phyloP scores from a whole-genome alignment of 2,797 vertebrate species.

The Falco cherrug region DNA sequence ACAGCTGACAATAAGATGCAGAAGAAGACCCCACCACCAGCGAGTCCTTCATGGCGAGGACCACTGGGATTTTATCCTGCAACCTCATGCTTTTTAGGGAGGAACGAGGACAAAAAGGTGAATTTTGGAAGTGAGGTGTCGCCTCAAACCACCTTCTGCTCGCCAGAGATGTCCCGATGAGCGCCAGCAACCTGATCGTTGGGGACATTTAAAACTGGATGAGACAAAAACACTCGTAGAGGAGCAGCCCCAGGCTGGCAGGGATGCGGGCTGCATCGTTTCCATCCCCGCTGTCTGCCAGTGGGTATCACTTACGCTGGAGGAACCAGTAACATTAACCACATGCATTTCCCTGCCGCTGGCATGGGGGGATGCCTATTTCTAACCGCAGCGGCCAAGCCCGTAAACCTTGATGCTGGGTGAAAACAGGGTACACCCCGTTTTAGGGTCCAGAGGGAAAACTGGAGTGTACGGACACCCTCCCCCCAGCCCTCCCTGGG shows the following conservation, averaged over 20 bases:
- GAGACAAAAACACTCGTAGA: slow-evolving; percentile 47
- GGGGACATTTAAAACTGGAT: slow-evolving; percentile 8
- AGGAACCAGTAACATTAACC: slow-evolving; percentile 51
- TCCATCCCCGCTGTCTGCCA: slow-evolving; percentile 28
- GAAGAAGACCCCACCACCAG: not conserved
- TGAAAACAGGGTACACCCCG: fast-evolving
- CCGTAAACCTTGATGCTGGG: not conserved
- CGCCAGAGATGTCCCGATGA: not conserved
- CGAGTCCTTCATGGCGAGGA: not conserved
- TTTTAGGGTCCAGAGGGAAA: not conserved
- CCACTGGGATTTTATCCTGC: fast-evolving
- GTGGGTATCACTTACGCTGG: slow-evolving; percentile 26
- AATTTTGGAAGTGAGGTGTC: not conserved
- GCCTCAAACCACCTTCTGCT: not conserved
- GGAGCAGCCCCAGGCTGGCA: slow-evolving; percentile 31
- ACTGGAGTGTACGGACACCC: fast-evolving
- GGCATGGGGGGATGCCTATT: not conserved
- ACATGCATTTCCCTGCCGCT: not conserved
- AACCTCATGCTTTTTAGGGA: not conserved
- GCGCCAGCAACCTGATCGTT: not conserved
- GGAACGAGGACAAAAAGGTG: not conserved
- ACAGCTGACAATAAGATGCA: not conserved
- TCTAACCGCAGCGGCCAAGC: not conserved
- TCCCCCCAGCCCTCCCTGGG: fast-evolving
- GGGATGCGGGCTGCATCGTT: slow-evolving; percentile 12